Evolutionary conservation across 1,140 invertebrate genomes (phyloP), one percentile per base, ranked within the genome.

Genomic region (Lepidostoma basale): DNA sequence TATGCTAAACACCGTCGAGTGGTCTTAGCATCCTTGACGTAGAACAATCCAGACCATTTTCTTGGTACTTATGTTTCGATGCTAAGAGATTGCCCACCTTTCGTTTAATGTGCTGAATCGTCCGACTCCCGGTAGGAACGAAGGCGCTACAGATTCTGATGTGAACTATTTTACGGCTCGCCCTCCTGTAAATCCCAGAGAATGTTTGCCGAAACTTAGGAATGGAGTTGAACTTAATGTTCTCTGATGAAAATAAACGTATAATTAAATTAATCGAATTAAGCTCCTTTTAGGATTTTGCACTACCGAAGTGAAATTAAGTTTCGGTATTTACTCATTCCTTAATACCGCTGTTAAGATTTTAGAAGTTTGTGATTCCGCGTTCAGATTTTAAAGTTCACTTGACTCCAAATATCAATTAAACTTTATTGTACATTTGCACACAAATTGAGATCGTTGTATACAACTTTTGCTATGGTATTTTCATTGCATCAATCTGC

Each of bases 221-320:
- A 56, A 56, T 56, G 28, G 22, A 56, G 52, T 56, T 56, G 18
- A 56, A 56, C 28, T 39, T 56, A 56, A 36, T 56, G 52, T 56
- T 33, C 30, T 36, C 16, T 36, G 28, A 33, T n/a, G 26, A 12
- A 36, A 56, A 33, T 33, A 18, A 56, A 56, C 52, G 22, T 14
- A 56, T n/a, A 36, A 36, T 56, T 18, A 56, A 56, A 56, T 56
- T n/a, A 56, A 56, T 56, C 52, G 28, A 56, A 56, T 56, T 49
- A 49, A 14, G 52, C 28, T 30, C 28, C 30, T 56, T 56, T 36
- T 14, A 56, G 22, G 28, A 20, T 56, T 18, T 3, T 22, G 49
- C 28, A 52, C 8, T 20, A 28, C 20, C 25, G 18, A 33, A 9
- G 33, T 9, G 14, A 36, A 36, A n/a, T 36, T 2, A 3, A n/a